Evolutionary conservation across 2,797 vertebrate species (phyloP), one percentile per base, ranked within the genome.

Genomic region (Sebastes baramenuke): DNA sequence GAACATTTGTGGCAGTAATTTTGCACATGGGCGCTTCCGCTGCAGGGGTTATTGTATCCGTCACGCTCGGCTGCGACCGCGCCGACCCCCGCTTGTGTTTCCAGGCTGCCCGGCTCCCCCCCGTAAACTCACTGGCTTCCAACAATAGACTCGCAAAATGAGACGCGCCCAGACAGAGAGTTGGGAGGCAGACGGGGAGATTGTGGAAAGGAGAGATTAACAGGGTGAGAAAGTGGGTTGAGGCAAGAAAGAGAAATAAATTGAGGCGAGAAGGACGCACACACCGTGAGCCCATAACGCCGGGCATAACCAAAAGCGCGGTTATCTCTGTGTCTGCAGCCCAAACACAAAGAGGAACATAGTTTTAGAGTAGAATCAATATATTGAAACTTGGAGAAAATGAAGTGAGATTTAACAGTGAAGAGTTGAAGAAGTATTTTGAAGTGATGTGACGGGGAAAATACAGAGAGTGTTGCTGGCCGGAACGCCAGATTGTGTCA

Each of bases 1-100:
- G 89, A 90, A 88, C 83, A 86, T 93, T 94, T 93, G 91, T 88
- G 87, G 92, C 91, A 90, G 93, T 93, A 94, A 94, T 96, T 95
- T 95, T 95, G 92, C 92, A 94, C 94, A 93, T 92, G 92, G 92
- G 81, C 82, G 93, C 90, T 83, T 94, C 88, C 82, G 61, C 90
- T 74, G 75, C 83, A 74, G 86, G 92, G 92, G 90, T 93, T 93
- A 94, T 94, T 94, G 92, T 93, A 92, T 93, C 92, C 77, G 91
- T 92, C 88, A 85, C 71, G 85, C 85, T 93, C 69, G 3, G 65
- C 90, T 90, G 88, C 49, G 67, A 79, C 85, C 81, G 68, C 30
- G 69, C 82, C 80, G 80, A 85, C 82, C 81, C 79, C 89, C 67
- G 65, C 80, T 90, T 92, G 87, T 90, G 89, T 91, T 90, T 89